phyloP scores from a whole-genome alignment of 2,797 vertebrate species.

The Sarcoramphus papa region DNA sequence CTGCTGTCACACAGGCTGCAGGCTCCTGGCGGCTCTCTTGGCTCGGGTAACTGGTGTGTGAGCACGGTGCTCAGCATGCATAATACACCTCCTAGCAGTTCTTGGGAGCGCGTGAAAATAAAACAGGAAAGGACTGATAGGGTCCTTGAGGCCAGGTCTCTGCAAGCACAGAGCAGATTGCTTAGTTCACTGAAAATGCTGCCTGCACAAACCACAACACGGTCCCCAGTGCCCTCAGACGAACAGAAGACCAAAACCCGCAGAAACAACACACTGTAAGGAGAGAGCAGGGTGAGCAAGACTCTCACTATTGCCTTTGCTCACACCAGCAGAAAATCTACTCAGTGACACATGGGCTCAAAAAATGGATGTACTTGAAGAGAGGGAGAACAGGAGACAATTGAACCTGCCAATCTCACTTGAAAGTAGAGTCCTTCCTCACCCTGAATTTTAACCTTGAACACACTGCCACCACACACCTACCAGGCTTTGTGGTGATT shows the following conservation, averaged over 20 bases:
- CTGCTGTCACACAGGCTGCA: not conserved
- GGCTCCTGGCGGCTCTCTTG: not conserved
- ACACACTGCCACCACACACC: not conserved
- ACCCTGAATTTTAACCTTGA: not conserved
- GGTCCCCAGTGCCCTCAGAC: not conserved
- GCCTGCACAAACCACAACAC: not conserved
- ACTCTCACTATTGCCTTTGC: not conserved
- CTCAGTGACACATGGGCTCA: not conserved
- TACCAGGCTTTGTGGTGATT: not conserved
- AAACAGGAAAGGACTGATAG: not conserved
- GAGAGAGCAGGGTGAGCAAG: not conserved
- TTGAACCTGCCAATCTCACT: not conserved
- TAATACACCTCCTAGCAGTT: not conserved
- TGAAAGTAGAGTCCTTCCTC: not conserved
- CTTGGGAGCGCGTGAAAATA: not conserved
- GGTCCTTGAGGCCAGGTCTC: not conserved
- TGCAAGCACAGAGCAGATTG: not conserved
- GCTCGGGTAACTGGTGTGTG: not conserved
- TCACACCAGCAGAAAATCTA: not conserved
- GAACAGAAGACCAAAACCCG: not conserved
- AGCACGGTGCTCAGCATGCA: not conserved
- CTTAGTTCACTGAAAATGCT: not conserved
- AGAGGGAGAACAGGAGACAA: not conserved
- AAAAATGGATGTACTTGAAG: not conserved
- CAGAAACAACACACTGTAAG: not conserved